Evolutionary conservation across 2,797 vertebrate species (phyloP), one percentile per base, ranked within the genome.

Genomic region (Helicolenus hilgendorfi): DNA sequence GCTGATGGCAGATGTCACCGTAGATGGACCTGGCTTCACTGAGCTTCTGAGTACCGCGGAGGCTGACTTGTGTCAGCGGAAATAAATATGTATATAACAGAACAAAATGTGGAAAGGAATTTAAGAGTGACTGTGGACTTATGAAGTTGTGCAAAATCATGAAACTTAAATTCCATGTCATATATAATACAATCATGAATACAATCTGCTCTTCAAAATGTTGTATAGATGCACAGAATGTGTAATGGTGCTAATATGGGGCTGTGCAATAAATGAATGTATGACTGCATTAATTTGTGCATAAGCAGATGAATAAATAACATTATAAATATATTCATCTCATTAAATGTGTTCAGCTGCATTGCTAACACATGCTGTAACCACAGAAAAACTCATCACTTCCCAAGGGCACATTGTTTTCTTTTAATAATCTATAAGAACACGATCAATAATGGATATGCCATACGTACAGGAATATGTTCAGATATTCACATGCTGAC

Each of bases 1-100:
- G 94, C 90, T 95, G 95, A 88, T 94, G 95, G 93, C 95, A 96
- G 91, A 95, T 94, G 96, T 94, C 95, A 92, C 86, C 26, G 74
- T 90, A 84, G 92, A 95, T 83, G 89, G 92, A 94, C 88, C 90
- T 67, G 26, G 91, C 91, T 92, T 94, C 90, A 93, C 62, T 93
- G 92, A 92, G 92, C 89, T 89, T 91, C 85, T 93, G 93, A 92
- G 89, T 65, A 87, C 92, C 64, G 79, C 67, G 71, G 56, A 79
- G 20, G 76, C 35, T 79, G 87, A 83, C 74, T 72, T 56, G 67
- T 87, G 90, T 86, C 88, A 81, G 81, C 56, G 27, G 60, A 82
- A 85, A 92, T 90, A 92, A 92, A 92, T 92, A 88, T 92, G 90
- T 67, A 88, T 88, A 26, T 24, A 63, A 73, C 22, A 62, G 56